Percentiles rank a stretch among this genome's conserved stretches.
phyloP scores from a whole-genome alignment of 2,797 vertebrate genomes.

The Clarias laeviceps region DNA sequence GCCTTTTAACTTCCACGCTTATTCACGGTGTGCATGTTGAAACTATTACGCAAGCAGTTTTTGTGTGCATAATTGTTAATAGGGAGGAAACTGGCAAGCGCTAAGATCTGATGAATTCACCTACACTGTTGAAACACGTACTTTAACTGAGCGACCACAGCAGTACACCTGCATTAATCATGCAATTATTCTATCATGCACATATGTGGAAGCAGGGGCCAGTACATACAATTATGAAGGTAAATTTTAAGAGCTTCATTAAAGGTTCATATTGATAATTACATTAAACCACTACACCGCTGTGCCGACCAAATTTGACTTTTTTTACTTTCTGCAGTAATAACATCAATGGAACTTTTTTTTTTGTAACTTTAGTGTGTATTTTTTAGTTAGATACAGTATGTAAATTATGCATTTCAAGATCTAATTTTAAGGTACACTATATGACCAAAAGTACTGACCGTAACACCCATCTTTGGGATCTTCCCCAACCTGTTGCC shows the following conservation, averaged over 20 bases:
- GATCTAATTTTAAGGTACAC: not conserved
- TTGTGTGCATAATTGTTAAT: not conserved
- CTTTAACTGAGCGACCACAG: not conserved
- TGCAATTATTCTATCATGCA: not conserved
- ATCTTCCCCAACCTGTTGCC: not conserved
- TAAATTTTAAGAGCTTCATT: not conserved
- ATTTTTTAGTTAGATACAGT: no score
- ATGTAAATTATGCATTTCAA: not conserved
- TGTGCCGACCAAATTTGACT: not conserved
- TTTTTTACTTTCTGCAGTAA: not conserved
- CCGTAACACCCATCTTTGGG: not conserved
- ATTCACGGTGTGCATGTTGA: not conserved
- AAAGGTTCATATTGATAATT: not conserved
- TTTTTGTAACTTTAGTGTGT: not conserved
- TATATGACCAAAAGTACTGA: not conserved
- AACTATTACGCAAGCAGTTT: not conserved
- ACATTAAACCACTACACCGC: no score
- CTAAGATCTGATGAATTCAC: not conserved
- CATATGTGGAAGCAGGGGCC: not conserved
- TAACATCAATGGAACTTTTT: not conserved
- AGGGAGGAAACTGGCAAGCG: not conserved
- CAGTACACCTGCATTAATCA: not conserved
- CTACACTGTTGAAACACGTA: not conserved
- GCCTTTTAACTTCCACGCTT: not conserved
- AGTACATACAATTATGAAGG: not conserved